Evolutionary conservation across 2,888 invertebrate genomes (phyloP).

Genomic region (Drosophila ustulata): DNA sequence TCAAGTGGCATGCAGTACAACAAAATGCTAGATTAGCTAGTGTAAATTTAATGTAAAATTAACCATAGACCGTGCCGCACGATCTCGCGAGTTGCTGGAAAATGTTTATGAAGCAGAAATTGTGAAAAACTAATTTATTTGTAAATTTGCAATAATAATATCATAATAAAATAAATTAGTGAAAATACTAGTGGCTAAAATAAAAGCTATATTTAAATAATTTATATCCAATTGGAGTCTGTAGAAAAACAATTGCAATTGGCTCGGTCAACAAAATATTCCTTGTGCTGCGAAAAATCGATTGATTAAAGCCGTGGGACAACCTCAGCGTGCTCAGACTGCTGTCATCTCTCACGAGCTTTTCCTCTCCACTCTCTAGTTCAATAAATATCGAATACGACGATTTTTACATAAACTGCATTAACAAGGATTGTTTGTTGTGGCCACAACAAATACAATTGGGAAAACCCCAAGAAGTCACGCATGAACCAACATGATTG

Average conservation of each 20-base stretch:
- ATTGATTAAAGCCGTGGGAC: conserved; percentile 60
- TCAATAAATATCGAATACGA: conserved; percentile 39
- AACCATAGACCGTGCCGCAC: conserved; percentile 32
- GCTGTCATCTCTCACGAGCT: conserved; percentile 61
- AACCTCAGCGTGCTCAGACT: conserved; percentile 10
- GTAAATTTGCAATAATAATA: conserved; percentile 8
- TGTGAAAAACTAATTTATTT: background rate
- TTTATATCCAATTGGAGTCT: background rate
- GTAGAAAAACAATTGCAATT: background rate
- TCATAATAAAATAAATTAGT: background rate
- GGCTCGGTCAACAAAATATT: conserved; percentile 54
- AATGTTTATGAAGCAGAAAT: conserved; percentile 1
- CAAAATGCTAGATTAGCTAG: conserved; percentile 28
- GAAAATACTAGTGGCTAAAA: background rate
- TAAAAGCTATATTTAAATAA: background rate
- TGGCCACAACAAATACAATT: conserved; percentile 21
- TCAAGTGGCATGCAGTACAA: conserved; percentile 38
- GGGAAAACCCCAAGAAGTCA: conserved; percentile 26
- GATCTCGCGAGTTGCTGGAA: conserved; percentile 4
- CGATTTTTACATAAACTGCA: conserved; percentile 17
- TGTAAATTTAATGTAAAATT: conserved; percentile 33
- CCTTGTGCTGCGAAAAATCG: conserved; percentile 76
- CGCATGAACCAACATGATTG: conserved; percentile 84
- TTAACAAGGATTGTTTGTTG: conserved; percentile 1
- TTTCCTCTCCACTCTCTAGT: conserved; percentile 35